phyloP scores from a whole-genome alignment of 1,140 invertebrate genomes.

The Trichonephila inaurata region DNA sequence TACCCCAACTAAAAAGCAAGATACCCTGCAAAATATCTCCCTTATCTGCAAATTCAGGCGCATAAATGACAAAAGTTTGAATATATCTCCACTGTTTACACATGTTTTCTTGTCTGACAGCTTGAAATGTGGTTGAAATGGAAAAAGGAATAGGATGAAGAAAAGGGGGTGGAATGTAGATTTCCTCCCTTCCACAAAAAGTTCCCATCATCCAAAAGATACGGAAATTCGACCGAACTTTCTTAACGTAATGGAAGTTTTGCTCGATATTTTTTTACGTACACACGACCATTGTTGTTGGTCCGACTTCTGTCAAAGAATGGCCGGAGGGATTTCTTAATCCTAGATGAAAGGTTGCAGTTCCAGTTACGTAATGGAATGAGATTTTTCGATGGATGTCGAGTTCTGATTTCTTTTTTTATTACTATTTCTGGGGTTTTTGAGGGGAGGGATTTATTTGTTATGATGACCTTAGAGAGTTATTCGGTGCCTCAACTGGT shows the following conservation, averaged over 20 bases:
- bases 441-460: conserved; percentile 50
- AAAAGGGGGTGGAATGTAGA: background rate
- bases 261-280: conserved; percentile 40
- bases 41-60: background rate
- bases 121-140: background rate
- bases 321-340: conserved; percentile 65
- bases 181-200: background rate
- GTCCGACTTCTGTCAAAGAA: conserved; percentile 17
- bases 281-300: background rate
- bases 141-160: background rate
- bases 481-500: conserved; percentile 15
- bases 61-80: background rate
- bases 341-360: conserved; percentile 74
- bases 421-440: background rate
- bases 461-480: conserved; percentile 21
- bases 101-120: background rate
- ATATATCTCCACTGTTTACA: background rate
- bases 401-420: background rate
- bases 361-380: conserved; percentile 74
- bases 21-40: background rate
- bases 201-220: conserved; percentile 37
- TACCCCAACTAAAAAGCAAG: no score
- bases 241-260: conserved; percentile 71
- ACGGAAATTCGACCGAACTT: conserved; percentile 69
- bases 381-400: conserved; percentile 62